phyloP scores from a whole-genome alignment of 1,140 invertebrate species.

The Parasteatoda tepidariorum region DNA sequence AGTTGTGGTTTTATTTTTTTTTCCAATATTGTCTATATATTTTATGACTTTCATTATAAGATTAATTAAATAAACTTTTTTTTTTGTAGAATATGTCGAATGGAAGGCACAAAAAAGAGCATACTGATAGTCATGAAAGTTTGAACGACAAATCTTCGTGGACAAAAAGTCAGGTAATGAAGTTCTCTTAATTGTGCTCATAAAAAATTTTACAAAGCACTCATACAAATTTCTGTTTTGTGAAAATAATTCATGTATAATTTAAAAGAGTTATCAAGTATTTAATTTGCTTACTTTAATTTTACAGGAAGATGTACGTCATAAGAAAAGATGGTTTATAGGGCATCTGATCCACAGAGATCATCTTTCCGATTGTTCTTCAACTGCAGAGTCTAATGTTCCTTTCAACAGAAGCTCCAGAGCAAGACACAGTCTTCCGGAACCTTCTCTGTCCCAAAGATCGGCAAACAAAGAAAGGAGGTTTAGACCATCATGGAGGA shows the following conservation, averaged over 20 bases:
- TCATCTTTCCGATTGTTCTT: conserved; percentile 24
- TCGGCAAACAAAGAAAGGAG: not conserved
- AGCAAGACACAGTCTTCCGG: conserved; percentile 46
- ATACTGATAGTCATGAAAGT: conserved; percentile 18
- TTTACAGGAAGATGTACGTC: conserved; percentile 44
- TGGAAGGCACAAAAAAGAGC: conserved; percentile 15
- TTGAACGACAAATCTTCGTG: conserved; percentile 26
- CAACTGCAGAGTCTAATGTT: conserved; percentile 1
- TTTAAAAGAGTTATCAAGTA: not conserved
- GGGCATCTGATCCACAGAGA: conserved; percentile 31
- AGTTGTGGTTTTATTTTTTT: not conserved
- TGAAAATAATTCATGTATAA: not conserved
- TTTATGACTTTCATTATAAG: too few species aligned
- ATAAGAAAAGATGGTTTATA: conserved; percentile 32
- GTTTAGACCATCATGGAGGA: conserved; percentile 68
- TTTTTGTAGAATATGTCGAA: conserved; percentile 26
- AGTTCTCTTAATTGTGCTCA: not conserved
- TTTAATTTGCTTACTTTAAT: not conserved
- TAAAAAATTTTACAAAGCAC: not conserved
- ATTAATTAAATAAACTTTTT: not conserved
- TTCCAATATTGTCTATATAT: too few species aligned
- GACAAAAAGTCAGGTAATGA: conserved; percentile 56
- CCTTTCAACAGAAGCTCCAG: conserved; percentile 36
- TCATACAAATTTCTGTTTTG: not conserved
- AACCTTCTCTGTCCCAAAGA: conserved; percentile 31